Evolutionary conservation across 2,797 vertebrate genomes (phyloP).

Genomic region (Acanthurus leucopareius): DNA sequence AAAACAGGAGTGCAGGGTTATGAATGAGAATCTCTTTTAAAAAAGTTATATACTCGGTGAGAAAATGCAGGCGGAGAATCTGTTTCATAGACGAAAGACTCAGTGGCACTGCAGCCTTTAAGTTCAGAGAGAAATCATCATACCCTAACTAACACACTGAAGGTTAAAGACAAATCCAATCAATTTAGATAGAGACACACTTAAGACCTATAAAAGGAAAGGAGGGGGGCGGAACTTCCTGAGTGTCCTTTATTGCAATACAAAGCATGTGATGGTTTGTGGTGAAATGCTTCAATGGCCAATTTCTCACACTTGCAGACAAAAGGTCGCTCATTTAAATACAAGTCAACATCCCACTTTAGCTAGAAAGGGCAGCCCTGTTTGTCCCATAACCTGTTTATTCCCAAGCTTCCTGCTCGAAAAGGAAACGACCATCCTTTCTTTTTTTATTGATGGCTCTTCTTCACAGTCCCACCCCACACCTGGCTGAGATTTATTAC

Average conservation of each 20-base stretch:
- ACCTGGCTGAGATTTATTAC: conserved; percentile 78
- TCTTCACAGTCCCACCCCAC: conserved; percentile 55
- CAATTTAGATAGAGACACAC: conserved; percentile 50
- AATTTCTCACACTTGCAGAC: conserved; percentile 55
- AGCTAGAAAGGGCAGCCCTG: conserved; percentile 74
- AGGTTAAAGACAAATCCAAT: conserved; percentile 57
- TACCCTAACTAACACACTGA: conserved; percentile 7
- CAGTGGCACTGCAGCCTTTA: conserved; percentile 1
- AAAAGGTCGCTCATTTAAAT: conserved; percentile 87
- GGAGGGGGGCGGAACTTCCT: background rate
- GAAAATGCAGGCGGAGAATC: conserved; percentile 29
- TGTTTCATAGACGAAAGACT: background rate
- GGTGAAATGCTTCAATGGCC: conserved; percentile 42
- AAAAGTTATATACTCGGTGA: conserved; percentile 40
- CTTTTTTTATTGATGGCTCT: conserved; percentile 77
- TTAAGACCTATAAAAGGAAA: conserved; percentile 7
- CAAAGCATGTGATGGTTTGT: conserved; percentile 26
- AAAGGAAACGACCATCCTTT: conserved; percentile 66
- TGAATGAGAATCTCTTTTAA: too few relatives aligned
- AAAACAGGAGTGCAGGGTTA: background rate
- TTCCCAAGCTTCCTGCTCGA: conserved; percentile 62
- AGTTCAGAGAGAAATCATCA: conserved; percentile 31
- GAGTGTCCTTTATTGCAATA: background rate
- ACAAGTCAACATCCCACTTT: conserved; percentile 81
- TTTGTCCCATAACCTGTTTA: conserved; percentile 78